phyloP scores from a whole-genome alignment of 2,113 vertebrate species.

The Grammomys dolichurus region DNA sequence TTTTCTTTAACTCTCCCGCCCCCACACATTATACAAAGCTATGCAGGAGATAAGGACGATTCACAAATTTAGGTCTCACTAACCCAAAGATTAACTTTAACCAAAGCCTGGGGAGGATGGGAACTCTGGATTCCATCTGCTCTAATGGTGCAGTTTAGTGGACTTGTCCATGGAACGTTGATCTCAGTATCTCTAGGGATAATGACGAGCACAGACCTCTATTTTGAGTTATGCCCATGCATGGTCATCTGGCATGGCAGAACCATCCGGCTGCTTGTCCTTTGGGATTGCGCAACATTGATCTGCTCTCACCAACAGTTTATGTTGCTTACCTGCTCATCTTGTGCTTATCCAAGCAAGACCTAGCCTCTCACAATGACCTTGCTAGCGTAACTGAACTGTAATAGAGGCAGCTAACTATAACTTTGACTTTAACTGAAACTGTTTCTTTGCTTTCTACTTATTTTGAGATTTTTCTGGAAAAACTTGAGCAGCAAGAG shows the following conservation, averaged over 20 bases:
- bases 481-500: background rate
- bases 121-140: constrained; percentile 73
- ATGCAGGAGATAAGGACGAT: background rate
- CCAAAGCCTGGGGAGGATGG: constrained; percentile 20
- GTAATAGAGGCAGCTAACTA: background rate
- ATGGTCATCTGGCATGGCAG: constrained; percentile 74
- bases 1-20: background rate
- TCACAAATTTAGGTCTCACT: constrained; percentile 49
- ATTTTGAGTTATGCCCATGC: constrained; percentile 73
- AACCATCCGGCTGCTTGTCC: constrained; percentile 71
- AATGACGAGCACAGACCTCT: constrained; percentile 59
- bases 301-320: constrained; percentile 59
- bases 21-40: background rate
- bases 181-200: constrained; percentile 72
- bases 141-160: constrained; percentile 72
- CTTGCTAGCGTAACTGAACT: constrained; percentile 61
- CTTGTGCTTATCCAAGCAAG: constrained; percentile 73
- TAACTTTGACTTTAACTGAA: background rate
- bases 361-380: constrained; percentile 69
- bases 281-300: constrained; percentile 67
- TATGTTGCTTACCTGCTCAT: constrained; percentile 71
- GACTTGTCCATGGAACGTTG: constrained; percentile 74
- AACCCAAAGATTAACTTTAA: constrained; percentile 54
- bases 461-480: constrained; percentile 36
- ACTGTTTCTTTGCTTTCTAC: background rate